A percentile compares a stretch with the other conserved stretches of the same genome.
Conservation (phyloP, 2,888 invertebrate species). For the Chaitophorus viminalis region DNA sequence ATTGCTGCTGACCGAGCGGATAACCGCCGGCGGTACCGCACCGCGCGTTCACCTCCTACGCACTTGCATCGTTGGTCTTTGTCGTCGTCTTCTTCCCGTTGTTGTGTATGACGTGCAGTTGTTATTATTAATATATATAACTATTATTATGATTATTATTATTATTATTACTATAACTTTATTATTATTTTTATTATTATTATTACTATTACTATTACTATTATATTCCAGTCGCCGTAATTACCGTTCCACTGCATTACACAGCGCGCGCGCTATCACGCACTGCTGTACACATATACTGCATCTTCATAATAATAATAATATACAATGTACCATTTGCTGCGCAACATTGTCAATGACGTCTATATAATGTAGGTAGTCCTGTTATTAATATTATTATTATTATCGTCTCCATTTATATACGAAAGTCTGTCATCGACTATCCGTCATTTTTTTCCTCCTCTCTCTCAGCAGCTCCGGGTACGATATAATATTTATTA, state of each 20-base stretch:
- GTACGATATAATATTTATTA: background rate
- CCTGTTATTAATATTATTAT: background rate
- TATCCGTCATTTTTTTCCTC: background rate
- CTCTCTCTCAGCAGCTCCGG: background rate
- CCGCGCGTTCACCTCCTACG: background rate
- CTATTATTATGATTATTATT: background rate
- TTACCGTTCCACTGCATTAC: constrained; percentile 30
- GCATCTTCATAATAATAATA: background rate
- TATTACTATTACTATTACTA: constrained; percentile 22
- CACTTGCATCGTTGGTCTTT: constrained; percentile 8
- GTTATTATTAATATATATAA: constrained; percentile 1
- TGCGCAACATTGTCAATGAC: background rate
- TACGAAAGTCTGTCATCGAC: background rate
- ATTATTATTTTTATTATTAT: background rate
- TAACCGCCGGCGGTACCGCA: constrained; percentile 39
- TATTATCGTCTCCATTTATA: background rate
- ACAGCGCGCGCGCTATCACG: no score
- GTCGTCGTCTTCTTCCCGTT: constrained; percentile 14
- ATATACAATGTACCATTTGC: background rate
- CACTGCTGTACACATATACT: background rate
- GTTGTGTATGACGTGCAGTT: background rate
- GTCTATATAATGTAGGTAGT: no score
- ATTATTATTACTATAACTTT: constrained; percentile 15
- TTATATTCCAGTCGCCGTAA: constrained; percentile 20
- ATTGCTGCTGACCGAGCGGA: constrained; percentile 2